Evolutionary conservation across 2,113 vertebrate species (phyloP).

Genomic region (Hystrix brachyura): DNA sequence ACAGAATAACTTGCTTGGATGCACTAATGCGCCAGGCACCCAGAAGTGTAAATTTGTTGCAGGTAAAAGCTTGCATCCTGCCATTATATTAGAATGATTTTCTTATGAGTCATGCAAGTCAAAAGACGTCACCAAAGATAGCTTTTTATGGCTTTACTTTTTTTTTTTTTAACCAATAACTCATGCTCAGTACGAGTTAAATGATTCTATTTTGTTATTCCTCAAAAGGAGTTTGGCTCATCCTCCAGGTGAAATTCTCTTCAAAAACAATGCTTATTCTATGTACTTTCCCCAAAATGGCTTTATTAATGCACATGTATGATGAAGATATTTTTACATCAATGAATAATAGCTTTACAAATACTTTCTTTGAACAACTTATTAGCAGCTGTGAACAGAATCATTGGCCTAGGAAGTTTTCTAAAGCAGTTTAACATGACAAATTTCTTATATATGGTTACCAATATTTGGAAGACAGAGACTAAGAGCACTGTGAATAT

Average conservation of each 20-base stretch:
- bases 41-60: background rate
- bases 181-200: background rate
- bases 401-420: background rate
- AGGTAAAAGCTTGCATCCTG: background rate
- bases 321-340: background rate
- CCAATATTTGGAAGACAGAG: background rate
- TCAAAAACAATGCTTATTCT: background rate
- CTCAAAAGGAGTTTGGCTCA: background rate
- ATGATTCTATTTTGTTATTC: background rate
- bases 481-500: no score
- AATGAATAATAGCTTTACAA: background rate
- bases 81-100: background rate
- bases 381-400: background rate
- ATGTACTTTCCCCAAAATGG: background rate
- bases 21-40: background rate
- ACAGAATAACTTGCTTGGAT: background rate
- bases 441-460: background rate
- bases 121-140: background rate
- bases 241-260: background rate
- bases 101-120: background rate
- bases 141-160: background rate
- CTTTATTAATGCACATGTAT: background rate
- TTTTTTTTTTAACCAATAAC: background rate
- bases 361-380: background rate
- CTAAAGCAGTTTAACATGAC: background rate